Base-by-base conservation (phyloP, 2,113 vertebrate genomes). In the Stigmatopora nigra region DNA sequence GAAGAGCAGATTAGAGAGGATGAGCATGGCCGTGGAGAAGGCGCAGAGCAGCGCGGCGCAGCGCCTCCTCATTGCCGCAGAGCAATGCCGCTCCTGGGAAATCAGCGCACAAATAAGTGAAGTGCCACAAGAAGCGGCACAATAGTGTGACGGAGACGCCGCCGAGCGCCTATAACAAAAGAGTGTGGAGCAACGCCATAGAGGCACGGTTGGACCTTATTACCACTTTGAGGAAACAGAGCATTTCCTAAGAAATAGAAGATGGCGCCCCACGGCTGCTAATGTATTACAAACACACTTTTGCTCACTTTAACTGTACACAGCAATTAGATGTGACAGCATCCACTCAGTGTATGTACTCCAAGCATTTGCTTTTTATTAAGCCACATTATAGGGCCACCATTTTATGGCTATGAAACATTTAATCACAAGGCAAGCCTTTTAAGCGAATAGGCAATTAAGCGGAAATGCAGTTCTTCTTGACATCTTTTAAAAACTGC, bases 1-100 rank as follows among this genome's bases (percentile, higher is more conserved):
- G 88, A 99, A 99, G 69, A 98, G 89, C 68, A 99, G 91, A 86
- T 99, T 99, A 82, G 95, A 97, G 71, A 98, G 90, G 89, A 99
- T 97, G 86, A 99, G 85, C 90, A 96, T 87, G 17, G 94, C 92
- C 15, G 93, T 98, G 47, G 93, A 93, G 76, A 93, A 90, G 72
- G 94, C 91, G 0, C 91, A 95, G 0, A 99, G 83, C n/a, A 91
- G 85, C 7, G 94, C 97, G 0, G 92, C 84, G 63, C 92, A 76
- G 6, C 94, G 92, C n/a, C 93, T 92, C 75, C 78, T 85, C 86
- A 90, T 87, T 60, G 73, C 86, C 1, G 88, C 84, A 0, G 95
- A 95, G 73, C 96, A 83, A 78, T 73, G 67, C 15, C 7, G 84
- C 64, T 90, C 90, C 96, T 99, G 78, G 67, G 78, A 86, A 82